These are phyloP conservation scores for Exaiptasia diaphana DNA, from an alignment of 64 coral and sea anemone genomes.

Conservation along the genomic window DNA sequence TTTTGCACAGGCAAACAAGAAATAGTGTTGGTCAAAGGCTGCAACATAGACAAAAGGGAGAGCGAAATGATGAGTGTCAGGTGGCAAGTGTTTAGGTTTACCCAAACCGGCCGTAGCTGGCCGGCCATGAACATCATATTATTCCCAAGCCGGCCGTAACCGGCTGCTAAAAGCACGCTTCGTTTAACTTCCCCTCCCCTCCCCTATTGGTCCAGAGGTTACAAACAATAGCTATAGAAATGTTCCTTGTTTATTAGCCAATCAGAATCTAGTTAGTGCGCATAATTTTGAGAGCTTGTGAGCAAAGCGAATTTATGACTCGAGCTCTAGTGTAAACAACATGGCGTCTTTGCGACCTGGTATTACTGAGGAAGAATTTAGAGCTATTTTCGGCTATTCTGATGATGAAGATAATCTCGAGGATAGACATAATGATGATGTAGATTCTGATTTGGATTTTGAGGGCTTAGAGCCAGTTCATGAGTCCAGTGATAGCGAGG, in stretches of 20 bases:
- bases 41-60: too few relatives aligned
- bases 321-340: not conserved
- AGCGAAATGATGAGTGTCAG: too few relatives aligned
- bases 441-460: slow-evolving; percentile 9
- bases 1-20: too few relatives aligned
- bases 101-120: not conserved
- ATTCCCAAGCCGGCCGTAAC: not conserved
- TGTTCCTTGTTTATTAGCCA: not conserved
- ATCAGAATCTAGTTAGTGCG: not conserved
- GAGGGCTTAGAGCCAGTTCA: not conserved
- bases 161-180: not conserved
- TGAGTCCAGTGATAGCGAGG: not conserved
- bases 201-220: not conserved
- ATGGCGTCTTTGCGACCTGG: not conserved
- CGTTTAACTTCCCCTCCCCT: not conserved
- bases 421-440: not conserved
- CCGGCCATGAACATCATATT: not conserved
- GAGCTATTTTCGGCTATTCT: slow-evolving; percentile 4
- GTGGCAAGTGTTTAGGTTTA: too few relatives aligned
- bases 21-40: too few relatives aligned
- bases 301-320: not conserved
- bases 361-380: not conserved
- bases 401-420: not conserved
- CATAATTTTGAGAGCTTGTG: not conserved
- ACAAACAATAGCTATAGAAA: not conserved